Percentiles rank a stretch among this genome's conserved stretches.
Evolutionary conservation across 2,113 vertebrate species (phyloP).

Genomic region (Alaudala cheleensis): DNA sequence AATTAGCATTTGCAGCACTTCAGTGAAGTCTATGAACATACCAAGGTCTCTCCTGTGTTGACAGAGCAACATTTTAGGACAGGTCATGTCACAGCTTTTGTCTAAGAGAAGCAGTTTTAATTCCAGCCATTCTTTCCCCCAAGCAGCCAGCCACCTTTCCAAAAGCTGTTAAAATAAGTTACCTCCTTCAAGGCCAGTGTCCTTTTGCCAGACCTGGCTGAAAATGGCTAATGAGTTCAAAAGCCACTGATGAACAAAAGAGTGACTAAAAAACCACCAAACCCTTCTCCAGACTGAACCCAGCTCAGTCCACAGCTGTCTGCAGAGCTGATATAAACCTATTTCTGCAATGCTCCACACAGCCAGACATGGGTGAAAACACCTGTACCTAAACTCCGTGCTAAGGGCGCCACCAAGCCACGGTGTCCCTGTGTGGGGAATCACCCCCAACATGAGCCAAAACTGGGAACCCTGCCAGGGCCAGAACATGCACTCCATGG

Average conservation of each 20-base stretch:
- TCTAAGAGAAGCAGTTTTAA: neutral
- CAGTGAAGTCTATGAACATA: neutral
- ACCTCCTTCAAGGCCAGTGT: neutral
- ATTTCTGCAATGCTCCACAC: neutral
- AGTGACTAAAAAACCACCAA: neutral
- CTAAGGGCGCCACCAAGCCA: neutral
- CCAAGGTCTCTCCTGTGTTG: fast-evolving
- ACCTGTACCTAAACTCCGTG: neutral
- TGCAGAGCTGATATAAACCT: neutral
- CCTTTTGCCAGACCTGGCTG: neutral
- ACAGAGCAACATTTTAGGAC: neutral
- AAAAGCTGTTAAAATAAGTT: neutral
- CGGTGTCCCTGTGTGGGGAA: neutral
- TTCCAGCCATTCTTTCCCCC: neutral
- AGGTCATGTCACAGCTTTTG: neutral
- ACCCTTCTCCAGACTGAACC: neutral
- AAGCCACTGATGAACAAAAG: neutral
- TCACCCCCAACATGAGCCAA: fast-evolving
- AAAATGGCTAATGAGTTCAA: neutral
- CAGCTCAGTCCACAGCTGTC: neutral
- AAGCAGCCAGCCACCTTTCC: neutral
- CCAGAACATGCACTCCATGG: neutral
- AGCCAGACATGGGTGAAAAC: neutral
- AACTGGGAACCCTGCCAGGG: neutral
- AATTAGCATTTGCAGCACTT: neutral